These are phyloP conservation scores for Apodemia duryi DNA, from an alignment of 2,888 invertebrate genomes.

Conservation along the genomic window DNA sequence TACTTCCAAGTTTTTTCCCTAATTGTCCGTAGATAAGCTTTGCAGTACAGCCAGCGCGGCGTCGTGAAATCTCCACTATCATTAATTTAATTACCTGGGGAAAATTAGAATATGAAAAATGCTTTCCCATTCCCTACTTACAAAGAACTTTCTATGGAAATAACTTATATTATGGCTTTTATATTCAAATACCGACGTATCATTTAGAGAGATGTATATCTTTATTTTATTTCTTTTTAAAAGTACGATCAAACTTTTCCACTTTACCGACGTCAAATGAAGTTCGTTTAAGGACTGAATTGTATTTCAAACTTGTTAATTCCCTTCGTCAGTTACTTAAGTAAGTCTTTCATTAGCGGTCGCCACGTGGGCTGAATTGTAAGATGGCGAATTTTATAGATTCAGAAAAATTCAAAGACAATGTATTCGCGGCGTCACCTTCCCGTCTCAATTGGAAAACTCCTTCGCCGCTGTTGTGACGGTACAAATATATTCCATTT, in stretches of 20 bases:
- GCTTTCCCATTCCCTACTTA: background rate
- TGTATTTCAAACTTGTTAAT: conserved; percentile 76
- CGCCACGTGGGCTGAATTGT: conserved; percentile 68
- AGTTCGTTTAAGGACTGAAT: conserved; percentile 70
- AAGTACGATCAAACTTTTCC: conserved; percentile 54
- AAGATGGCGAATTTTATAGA: conserved; percentile 50
- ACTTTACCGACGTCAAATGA: conserved; percentile 69
- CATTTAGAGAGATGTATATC: conserved; percentile 43
- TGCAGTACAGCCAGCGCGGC: conserved; percentile 37
- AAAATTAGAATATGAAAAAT: conserved; percentile 54
- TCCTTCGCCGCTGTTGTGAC: conserved; percentile 12
- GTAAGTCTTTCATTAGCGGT: conserved; percentile 75
- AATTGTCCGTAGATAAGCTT: conserved; percentile 67
- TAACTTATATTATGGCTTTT: conserved; percentile 16
- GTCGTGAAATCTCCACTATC: conserved; percentile 46
- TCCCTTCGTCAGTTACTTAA: conserved; percentile 68
- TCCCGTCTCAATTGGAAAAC: conserved; percentile 26
- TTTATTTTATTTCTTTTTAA: conserved; percentile 30
- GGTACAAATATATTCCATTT: conserved; percentile 16
- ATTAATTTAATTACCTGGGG: conserved; percentile 52
- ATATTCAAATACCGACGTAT: conserved; percentile 30
- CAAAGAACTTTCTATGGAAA: conserved; percentile 12
- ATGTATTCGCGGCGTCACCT: conserved; percentile 38
- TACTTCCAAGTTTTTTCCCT: conserved; percentile 53
- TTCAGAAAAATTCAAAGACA: conserved; percentile 58